Evolutionary conservation across 2,113 vertebrate genomes (phyloP), one percentile per base, ranked within the genome.

Genomic region (Neogobius melanostomus): DNA sequence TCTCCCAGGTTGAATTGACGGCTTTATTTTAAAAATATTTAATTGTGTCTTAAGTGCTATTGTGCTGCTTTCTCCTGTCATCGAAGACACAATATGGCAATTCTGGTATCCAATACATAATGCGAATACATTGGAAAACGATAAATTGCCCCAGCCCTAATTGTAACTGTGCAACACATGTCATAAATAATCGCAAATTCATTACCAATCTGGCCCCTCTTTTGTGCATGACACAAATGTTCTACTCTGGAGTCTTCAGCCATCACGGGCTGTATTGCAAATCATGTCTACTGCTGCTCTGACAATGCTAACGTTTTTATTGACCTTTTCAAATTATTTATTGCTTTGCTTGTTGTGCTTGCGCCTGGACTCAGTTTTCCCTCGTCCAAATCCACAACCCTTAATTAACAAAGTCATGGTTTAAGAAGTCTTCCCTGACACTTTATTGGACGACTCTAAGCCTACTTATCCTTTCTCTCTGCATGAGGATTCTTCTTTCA

Each of bases 401-500:
- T 61, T 45, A 7, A 45, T 61, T 45, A 11, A 14, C 11, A 11
- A 51, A 51, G 49, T 14, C 12, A 14, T 51, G 43, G 59, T 15
- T 61, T 44, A 15, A 44, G 7, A 43, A 61, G 15, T 44, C 59
- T 9, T 44, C 7, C 59, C 42, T 44, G 49, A 51, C 49, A 51
- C 4, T 11, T 51, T 51, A 43, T 61, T 45, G n/a, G 43, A 9
- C 59, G n/a, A 12, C 42, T 61, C 59, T n/a, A 44, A 61, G 59
- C 42, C 43, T 42, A 59, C 11, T 42, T 59, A 59, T 59, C 7
- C 56, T 8, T 42, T 61, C 7, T 44, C 42, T 61, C 43, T 5
- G 59, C 42, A 61, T 61, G 14, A 42, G 46, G 53, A 49, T 47
- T 66, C 54, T 62, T 63, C 42, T 14, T 51, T 66, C 44, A 68